Conservation (phyloP, 2,113 vertebrate species). For the Catharus minimus region DNA sequence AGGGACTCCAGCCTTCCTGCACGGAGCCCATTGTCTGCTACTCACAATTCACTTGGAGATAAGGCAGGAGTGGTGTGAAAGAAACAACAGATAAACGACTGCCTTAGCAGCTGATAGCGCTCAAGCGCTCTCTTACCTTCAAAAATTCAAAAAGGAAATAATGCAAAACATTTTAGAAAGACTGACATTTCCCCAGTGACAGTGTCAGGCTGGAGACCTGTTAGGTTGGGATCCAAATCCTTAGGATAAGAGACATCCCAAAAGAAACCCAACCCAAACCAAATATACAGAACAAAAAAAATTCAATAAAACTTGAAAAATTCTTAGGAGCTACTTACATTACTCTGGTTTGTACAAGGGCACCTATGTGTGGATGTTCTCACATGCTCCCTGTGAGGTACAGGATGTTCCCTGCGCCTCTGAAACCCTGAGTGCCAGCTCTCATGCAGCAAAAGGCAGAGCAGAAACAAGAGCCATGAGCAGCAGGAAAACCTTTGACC, state of each 20-base stretch:
- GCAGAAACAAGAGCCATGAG: not conserved
- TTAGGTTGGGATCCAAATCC: not conserved
- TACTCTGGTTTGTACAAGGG: not conserved
- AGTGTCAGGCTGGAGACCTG: not conserved
- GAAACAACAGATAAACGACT: not conserved
- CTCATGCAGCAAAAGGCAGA: not conserved
- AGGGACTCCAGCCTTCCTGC: not conserved
- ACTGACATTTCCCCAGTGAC: not conserved
- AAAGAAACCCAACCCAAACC: fast-evolving
- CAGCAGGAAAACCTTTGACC: not conserved
- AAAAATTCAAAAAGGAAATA: not conserved
- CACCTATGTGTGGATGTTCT: not conserved
- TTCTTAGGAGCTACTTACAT: not conserved
- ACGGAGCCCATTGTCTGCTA: not conserved
- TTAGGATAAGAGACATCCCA: not conserved
- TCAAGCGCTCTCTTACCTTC: not conserved
- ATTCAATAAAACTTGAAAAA: not conserved
- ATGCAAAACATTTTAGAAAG: not conserved
- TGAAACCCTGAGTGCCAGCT: not conserved
- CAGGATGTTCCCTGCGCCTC: not conserved
- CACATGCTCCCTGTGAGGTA: too few species aligned
- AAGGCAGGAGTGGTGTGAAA: not conserved
- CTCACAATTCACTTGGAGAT: not conserved
- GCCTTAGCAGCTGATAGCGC: not conserved
- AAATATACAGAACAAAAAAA: not conserved